Evolutionary conservation across 2,113 vertebrate species (phyloP), one percentile per base, ranked within the genome.

Genomic region (Hirundichthys speculiger): DNA sequence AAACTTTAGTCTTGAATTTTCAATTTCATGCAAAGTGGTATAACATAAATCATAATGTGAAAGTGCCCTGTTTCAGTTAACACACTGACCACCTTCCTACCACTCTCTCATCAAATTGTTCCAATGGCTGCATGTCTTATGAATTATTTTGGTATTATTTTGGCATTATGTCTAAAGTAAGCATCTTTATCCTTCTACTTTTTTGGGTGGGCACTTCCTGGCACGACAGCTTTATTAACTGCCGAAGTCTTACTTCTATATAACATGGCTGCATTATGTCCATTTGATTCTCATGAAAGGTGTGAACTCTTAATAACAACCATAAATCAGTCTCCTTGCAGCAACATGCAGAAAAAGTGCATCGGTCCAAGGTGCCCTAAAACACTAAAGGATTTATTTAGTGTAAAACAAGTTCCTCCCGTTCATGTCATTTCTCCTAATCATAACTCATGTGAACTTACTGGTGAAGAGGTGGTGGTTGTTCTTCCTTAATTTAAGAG

Each of bases 401-500:
- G 22, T 7, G 22, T 16, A 13, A 49, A 49, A 24, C 21, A 24
- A 6, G 22, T 13, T 16, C 14, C 21, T 50, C 21, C 15, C 24
- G 27, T 10, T 4, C 6, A 9, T 8, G 15, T 25, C 1, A 14
- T 40, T 25, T 18, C 46, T 58, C 25, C 22, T 19, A 2, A 6
- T 43, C 20, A 19, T 42, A 25, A n/a, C 15, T 3, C 2, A 21
- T 1, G 13, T 27, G 22, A 34, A 93, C 96, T 95, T 88, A 99
- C 98, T 94, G 66, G 97, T 98, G 77, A 99, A 99, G 77, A 99
- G 96, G 84, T 99, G 97, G 74, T 97, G 96, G 80, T 99, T 99
- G 85, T 97, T 98, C 90, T 99, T 99, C 64, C 97, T 94, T 83
- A 99, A 92, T 71, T 99, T 99, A 54, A 97, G 95, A 79, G 98